phyloP scores from a whole-genome alignment of 2,113 vertebrate genomes.

The Sphaerodactylus townsendi region DNA sequence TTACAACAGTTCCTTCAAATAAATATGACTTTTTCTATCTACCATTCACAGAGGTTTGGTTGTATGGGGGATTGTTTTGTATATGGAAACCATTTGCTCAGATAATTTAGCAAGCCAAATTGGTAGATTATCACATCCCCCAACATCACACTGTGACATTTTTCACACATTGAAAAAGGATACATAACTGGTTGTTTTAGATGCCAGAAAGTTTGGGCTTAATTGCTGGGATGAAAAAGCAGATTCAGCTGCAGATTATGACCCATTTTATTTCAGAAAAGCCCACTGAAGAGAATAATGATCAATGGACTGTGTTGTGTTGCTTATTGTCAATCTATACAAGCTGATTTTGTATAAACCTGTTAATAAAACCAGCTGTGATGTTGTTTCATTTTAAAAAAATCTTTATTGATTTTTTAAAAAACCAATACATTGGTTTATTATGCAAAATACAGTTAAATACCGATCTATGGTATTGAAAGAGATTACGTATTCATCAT shows the following conservation, averaged over 20 bases:
- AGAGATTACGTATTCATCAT: no score
- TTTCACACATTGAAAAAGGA: not conserved
- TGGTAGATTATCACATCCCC: not conserved
- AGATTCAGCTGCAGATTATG: conserved; percentile 13
- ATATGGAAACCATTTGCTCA: conserved; percentile 15
- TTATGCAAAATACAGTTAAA: no score
- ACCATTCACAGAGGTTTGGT: not conserved
- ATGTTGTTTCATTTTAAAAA: not conserved
- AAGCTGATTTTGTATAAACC: conserved; percentile 23
- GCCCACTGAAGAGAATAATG: not conserved
- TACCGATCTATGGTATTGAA: no score
- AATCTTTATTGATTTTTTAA: no score
- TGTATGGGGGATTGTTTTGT: not conserved
- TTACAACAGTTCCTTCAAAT: not conserved
- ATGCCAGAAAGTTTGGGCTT: conserved; percentile 6
- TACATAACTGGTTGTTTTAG: not conserved
- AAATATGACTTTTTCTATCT: not conserved
- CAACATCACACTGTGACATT: not conserved
- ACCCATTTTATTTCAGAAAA: conserved; percentile 21
- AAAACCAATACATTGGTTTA: no score
- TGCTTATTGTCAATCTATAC: conserved; percentile 26
- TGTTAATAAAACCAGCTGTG: not conserved
- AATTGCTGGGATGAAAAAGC: conserved; percentile 32
- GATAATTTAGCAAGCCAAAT: not conserved
- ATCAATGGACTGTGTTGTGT: conserved; percentile 15